These are phyloP conservation scores for Isurus oxyrinchus DNA, from an alignment of 2,113 vertebrate species.

Conservation along the genomic window DNA sequence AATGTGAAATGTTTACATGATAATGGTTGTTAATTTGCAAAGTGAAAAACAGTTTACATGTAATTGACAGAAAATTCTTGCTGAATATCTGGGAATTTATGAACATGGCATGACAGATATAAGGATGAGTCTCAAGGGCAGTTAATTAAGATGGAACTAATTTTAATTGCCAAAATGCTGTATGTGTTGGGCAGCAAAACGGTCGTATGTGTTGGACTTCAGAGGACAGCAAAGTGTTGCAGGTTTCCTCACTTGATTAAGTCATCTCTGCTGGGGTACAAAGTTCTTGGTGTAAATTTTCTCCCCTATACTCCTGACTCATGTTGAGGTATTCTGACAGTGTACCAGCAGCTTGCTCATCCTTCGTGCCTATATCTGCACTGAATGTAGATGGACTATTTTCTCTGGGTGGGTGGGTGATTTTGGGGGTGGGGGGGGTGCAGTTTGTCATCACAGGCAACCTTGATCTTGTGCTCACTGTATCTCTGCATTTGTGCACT, in stretches of 20 bases:
- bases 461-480: neutral
- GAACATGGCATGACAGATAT: neutral
- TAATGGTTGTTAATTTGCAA: neutral
- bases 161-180: neutral
- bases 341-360: neutral
- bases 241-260: neutral
- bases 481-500: neutral
- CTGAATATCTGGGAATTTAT: neutral
- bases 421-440: too few species aligned
- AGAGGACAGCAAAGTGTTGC: neutral
- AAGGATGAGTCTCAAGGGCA: neutral
- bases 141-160: neutral
- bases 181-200: neutral
- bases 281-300: neutral
- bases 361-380: neutral
- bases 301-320: neutral
- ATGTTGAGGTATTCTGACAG: neutral
- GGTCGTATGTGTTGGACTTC: neutral
- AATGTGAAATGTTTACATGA: neutral
- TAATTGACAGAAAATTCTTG: conserved; percentile 1
- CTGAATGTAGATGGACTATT: neutral
- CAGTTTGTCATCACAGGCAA: neutral
- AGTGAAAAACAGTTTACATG: neutral
- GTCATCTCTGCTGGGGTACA: neutral
- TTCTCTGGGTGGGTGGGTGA: too few species aligned